These are phyloP conservation scores for Scaeva pyrastri DNA, from an alignment of 2,888 invertebrate genomes.

Conservation along the genomic window DNA sequence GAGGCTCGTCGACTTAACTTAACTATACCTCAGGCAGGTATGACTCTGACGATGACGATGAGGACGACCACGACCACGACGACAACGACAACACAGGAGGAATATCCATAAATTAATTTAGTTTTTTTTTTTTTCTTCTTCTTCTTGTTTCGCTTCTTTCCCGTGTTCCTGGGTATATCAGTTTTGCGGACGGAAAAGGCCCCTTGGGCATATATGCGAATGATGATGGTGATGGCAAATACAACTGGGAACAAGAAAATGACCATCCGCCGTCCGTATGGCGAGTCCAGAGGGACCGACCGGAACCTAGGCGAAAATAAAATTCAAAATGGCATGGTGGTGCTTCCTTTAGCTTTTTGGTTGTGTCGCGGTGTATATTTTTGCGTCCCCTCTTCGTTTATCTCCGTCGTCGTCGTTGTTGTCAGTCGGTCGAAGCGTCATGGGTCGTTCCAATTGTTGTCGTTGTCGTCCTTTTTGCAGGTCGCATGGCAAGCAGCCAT, in stretches of 20 bases:
- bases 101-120: conserved; percentile 70
- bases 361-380: conserved; percentile 25
- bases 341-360: conserved; percentile 55
- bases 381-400: too few species aligned
- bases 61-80: too few species aligned
- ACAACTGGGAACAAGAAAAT: conserved; percentile 42
- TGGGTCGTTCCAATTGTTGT: conserved; percentile 14
- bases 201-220: conserved; percentile 37
- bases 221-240: conserved; percentile 42
- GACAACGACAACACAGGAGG: background rate
- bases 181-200: conserved; percentile 42
- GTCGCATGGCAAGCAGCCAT: conserved; percentile 64
- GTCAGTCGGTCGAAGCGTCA: conserved; percentile 7
- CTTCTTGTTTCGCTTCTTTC: background rate
- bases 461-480: conserved; percentile 49
- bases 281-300: conserved; percentile 35
- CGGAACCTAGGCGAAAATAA: conserved; percentile 47
- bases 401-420: conserved; percentile 5
- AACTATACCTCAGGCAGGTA: background rate
- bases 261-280: conserved; percentile 16
- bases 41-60: too few species aligned
- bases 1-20: conserved; percentile 10
- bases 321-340: conserved; percentile 54
- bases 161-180: conserved; percentile 33
- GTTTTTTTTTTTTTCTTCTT: conserved; percentile 27